Base-by-base conservation (phyloP, 2,888 invertebrate genomes). In the Torymus tubicola region DNA sequence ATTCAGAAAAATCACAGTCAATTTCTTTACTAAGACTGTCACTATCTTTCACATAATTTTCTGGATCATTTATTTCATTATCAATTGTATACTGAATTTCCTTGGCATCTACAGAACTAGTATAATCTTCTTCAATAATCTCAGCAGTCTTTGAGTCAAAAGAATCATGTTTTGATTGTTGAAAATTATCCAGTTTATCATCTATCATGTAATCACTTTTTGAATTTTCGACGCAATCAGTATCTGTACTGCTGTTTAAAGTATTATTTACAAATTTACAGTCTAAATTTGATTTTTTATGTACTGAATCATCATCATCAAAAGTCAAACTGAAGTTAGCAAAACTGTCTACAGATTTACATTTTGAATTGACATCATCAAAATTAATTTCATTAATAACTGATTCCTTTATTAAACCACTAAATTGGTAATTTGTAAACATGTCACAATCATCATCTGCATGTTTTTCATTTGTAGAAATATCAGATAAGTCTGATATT, bases 1-100 rank as follows among this genome's bases (percentile, higher is more conserved):
- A 92, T 70, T 92, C 91, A 72, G 91, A 90, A 84, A 93, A 92
- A 81, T 83, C 82, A 82, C 83, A 82, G 81, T 85, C 81, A 55
- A 74, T 65, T 50, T 72, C 64, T 16, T 81, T 75, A 64, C 53
- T 71, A 16, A 13, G 68, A 81, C 52, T 75, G 65, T 65, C 24
- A 50, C 64, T 71, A 75, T 72, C n/a, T 69, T 71, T 75, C 10
- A 76, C 42, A 53, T 58, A 60, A 60, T 55, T 70, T 78, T 83
- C 65, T 58, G 50, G 65, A 24, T 68, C 71, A 68, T 24, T 67
- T 57, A 69, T 67, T 61, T 80, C 57, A 72, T 52, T 57, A 68
- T 53, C 68, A 65, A 11, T 74, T 68, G 53, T 2, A 31, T 65
- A 24, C 14, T 83, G 67, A 21, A 64, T 14, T 65, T 80, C 65